Conservation (phyloP, 2,113 vertebrate species). For the Gymnarchus niloticus region DNA sequence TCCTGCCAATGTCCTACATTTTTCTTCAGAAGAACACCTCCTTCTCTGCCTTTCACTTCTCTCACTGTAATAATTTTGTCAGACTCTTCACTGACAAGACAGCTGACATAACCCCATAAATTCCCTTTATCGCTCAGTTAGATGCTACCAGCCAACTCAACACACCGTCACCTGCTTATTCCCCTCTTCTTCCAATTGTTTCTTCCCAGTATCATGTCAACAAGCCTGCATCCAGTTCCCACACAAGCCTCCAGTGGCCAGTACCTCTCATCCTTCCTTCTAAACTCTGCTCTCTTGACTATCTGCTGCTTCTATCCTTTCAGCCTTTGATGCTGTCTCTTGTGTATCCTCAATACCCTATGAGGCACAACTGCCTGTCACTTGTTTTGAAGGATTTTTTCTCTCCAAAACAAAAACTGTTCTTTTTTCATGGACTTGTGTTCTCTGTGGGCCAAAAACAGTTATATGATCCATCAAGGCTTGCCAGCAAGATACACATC, state of each 20-base stretch:
- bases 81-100: background rate
- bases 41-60: background rate
- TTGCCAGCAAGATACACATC: background rate
- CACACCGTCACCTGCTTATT: background rate
- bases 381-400: background rate
- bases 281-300: background rate
- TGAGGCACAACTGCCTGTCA: background rate
- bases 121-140: background rate
- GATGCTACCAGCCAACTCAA: background rate
- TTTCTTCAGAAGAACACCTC: background rate
- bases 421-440: background rate
- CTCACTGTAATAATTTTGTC: background rate
- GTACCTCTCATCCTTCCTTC: background rate
- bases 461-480: background rate
- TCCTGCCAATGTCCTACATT: background rate
- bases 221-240: background rate
- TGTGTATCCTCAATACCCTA: background rate
- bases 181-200: background rate
- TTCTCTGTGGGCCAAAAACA: no score
- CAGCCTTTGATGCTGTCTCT: background rate
- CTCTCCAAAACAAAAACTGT: background rate
- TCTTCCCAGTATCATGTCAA: background rate
- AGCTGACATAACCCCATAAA: background rate
- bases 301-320: background rate
- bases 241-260: background rate